A percentile compares a stretch with the other conserved stretches of the same genome.
Evolutionary conservation across 1,140 invertebrate genomes (phyloP).

Genomic region (Rhopalosiphum padi): DNA sequence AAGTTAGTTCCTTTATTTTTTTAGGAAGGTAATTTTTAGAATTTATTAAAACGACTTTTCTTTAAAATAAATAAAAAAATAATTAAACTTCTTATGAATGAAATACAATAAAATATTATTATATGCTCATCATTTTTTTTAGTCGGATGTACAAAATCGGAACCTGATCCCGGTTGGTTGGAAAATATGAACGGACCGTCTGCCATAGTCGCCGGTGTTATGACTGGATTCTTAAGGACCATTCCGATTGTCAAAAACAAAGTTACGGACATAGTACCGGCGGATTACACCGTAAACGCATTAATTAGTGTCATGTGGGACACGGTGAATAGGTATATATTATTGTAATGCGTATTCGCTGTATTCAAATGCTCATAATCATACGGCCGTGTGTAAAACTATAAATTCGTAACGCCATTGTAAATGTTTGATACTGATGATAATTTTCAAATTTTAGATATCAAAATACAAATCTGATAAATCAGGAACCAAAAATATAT

Average conservation of each 20-base stretch:
- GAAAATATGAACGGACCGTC: not conserved
- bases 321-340: not conserved
- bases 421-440: too few relatives aligned
- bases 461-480: too few relatives aligned
- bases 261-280: not conserved
- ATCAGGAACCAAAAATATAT: too few relatives aligned
- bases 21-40: too few relatives aligned
- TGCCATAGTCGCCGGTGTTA: not conserved
- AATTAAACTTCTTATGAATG: not conserved
- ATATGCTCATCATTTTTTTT: not conserved
- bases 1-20: too few relatives aligned
- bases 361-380: too few relatives aligned
- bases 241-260: not conserved
- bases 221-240: not conserved
- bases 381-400: too few relatives aligned
- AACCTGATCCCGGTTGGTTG: not conserved
- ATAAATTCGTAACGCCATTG: too few relatives aligned
- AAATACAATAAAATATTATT: not conserved
- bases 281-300: not conserved
- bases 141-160: not conserved
- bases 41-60: too few relatives aligned
- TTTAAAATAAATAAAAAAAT: too few relatives aligned
- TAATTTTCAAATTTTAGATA: too few relatives aligned
- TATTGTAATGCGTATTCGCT: not conserved
- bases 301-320: constrained; percentile 8